These are phyloP conservation scores for Nothocercus nigrocapillus DNA, from an alignment of 2,113 vertebrate species.

Conservation along the genomic window DNA sequence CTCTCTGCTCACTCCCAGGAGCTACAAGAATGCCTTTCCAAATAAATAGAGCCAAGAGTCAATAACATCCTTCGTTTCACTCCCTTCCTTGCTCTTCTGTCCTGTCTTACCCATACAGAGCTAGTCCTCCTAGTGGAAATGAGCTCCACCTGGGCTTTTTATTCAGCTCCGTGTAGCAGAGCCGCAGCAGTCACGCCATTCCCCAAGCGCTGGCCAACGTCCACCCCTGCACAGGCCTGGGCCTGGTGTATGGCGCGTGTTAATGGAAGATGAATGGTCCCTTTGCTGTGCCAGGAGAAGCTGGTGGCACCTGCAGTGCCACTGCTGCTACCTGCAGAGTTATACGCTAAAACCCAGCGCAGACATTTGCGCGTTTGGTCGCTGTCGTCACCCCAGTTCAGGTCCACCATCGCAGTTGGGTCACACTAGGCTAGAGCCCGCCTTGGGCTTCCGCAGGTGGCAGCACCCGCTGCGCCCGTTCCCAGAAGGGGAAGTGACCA, in stretches of 20 bases:
- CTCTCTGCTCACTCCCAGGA: background rate
- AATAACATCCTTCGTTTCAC: background rate
- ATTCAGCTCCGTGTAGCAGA: background rate
- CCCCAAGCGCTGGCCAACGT: background rate
- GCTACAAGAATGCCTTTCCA: background rate
- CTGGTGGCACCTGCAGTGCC: background rate
- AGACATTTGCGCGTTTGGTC: background rate
- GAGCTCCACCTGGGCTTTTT: background rate
- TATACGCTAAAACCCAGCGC: background rate
- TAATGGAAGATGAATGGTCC: background rate
- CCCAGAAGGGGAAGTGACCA: rapidly evolving
- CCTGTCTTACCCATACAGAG: background rate
- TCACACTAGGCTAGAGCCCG: background rate
- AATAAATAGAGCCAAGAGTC: background rate
- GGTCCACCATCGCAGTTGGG: background rate
- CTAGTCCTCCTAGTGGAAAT: background rate
- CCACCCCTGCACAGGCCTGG: background rate
- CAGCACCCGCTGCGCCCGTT: background rate
- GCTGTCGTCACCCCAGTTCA: background rate
- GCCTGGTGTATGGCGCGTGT: background rate
- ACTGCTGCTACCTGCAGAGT: background rate
- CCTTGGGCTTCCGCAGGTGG: background rate
- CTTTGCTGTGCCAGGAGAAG: background rate
- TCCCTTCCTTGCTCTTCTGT: background rate
- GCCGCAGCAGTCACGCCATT: background rate